Percentiles rank a stretch among this genome's conserved stretches.
Conservation (phyloP, 2,113 vertebrate genomes). For the Sinocyclocheilus rhinocerous region DNA sequence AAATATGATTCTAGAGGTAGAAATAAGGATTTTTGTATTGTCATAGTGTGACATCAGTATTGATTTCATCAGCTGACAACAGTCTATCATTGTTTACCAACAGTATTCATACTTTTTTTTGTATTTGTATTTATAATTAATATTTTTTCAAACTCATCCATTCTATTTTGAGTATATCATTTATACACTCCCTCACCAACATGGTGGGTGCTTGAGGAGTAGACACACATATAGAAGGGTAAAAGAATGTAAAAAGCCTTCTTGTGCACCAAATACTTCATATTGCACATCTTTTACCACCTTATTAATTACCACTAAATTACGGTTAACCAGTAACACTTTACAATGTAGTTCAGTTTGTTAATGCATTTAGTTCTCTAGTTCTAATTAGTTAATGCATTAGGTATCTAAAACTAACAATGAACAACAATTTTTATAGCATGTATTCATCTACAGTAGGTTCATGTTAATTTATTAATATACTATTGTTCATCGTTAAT, state of each 20-base stretch:
- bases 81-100: not conserved
- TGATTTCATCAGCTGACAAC: not conserved
- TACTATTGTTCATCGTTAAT: not conserved
- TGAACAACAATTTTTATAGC: not conserved
- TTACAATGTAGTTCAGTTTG: not conserved
- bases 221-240: not conserved
- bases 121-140: not conserved
- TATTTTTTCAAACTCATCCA: not conserved
- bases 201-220: not conserved
- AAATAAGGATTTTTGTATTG: slow-evolving; percentile 14
- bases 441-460: not conserved
- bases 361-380: not conserved
- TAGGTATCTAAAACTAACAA: not conserved
- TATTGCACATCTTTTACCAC: not conserved
- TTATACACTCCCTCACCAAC: not conserved
- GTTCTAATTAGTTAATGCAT: not conserved
- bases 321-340: not conserved
- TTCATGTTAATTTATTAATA: not conserved
- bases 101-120: not conserved
- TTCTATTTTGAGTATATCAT: not conserved
- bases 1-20: slow-evolving; percentile 53
- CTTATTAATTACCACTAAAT: not conserved
- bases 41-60: not conserved
- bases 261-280: not conserved
- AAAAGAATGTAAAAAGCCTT: not conserved